Percentiles rank a stretch among this genome's conserved stretches.
phyloP scores from a whole-genome alignment of 1,140 invertebrate genomes.

The Schlechtendalia chinensis region DNA sequence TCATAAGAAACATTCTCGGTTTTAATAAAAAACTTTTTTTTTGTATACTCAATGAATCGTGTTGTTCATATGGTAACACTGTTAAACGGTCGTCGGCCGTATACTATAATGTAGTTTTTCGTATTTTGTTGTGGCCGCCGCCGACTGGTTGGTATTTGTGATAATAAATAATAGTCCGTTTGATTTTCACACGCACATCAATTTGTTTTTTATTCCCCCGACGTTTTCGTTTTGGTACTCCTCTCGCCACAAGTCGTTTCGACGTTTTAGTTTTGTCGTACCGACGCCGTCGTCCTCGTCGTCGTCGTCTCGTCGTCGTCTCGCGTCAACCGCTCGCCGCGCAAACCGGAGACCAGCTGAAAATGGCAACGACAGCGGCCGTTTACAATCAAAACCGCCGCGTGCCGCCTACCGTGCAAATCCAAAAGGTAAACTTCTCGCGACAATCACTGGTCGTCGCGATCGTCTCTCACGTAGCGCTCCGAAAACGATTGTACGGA shows the following conservation, averaged over 20 bases:
- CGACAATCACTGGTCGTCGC: too few relatives aligned
- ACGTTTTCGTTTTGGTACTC: too few relatives aligned
- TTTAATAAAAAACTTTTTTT: too few relatives aligned
- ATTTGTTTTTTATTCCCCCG: background rate
- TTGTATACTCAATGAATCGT: too few relatives aligned
- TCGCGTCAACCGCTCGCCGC: background rate
- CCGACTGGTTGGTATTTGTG: too few relatives aligned
- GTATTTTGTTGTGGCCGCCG: background rate
- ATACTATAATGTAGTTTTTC: background rate
- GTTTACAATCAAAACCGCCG: constrained; percentile 37
- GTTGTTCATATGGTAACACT: too few relatives aligned
- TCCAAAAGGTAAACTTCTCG: constrained; percentile 18
- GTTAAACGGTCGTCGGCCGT: too few relatives aligned
- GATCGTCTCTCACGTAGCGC: too few relatives aligned
- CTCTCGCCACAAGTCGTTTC: too few relatives aligned
- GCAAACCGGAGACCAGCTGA: background rate
- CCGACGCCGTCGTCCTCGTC: background rate
- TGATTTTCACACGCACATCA: background rate
- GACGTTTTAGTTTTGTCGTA: background rate
- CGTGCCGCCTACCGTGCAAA: constrained; percentile 27
- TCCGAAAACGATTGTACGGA: too few relatives aligned
- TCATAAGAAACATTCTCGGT: too few relatives aligned
- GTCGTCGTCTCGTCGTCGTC: background rate
- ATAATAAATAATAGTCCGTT: too few relatives aligned
- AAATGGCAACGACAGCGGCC: constrained; percentile 17